Conservation (phyloP, 2,113 vertebrate species). For the Rhinopomastus cyanomelas region DNA sequence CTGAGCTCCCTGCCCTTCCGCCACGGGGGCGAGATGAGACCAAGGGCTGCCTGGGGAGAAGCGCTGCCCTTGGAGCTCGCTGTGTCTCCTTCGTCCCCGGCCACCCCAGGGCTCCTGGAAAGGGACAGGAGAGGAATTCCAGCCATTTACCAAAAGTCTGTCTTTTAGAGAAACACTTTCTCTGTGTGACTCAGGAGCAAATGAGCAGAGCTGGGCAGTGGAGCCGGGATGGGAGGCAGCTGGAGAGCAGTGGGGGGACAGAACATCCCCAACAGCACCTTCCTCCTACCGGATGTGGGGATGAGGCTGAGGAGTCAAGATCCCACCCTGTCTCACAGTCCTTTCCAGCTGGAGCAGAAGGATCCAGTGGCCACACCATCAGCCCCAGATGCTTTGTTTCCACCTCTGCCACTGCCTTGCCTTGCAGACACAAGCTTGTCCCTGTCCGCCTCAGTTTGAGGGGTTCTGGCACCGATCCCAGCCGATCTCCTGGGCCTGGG, state of each 20-base stretch:
- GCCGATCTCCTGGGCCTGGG: not conserved
- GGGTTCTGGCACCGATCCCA: not conserved
- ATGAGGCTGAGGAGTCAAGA: not conserved
- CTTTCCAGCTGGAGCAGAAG: not conserved
- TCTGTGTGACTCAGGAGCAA: not conserved
- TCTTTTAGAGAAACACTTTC: not conserved
- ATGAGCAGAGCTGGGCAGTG: not conserved
- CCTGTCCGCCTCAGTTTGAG: not conserved
- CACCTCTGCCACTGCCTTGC: not conserved
- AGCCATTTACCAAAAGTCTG: not conserved
- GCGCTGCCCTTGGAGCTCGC: not conserved
- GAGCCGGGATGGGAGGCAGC: not conserved
- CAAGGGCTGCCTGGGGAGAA: not conserved
- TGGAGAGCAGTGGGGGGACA: not conserved
- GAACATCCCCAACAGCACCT: not conserved
- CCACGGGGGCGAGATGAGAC: not conserved
- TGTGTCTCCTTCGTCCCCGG: not conserved
- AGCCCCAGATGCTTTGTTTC: not conserved
- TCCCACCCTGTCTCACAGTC: not conserved
- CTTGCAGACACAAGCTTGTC: fast-evolving
- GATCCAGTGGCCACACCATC: not conserved
- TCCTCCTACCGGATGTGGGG: not conserved
- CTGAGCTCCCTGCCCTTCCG: conserved; percentile 20
- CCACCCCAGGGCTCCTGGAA: not conserved
- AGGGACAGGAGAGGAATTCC: not conserved